phyloP scores from a whole-genome alignment of 2,888 invertebrate species.

The Mayetiola destructor region DNA sequence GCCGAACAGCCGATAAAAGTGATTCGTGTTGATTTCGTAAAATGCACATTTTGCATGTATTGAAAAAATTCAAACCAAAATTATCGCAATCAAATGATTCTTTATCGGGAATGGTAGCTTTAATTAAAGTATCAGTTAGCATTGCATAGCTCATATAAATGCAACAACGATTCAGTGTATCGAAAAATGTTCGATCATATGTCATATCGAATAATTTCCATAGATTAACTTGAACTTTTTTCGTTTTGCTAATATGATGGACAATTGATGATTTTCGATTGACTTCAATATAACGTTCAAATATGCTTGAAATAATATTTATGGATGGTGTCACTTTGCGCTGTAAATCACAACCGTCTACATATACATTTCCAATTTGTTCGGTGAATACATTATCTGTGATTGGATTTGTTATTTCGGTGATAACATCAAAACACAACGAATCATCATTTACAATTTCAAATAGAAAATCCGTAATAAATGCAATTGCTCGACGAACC shows the following conservation, averaged over 20 bases:
- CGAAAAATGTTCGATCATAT: conserved; percentile 28
- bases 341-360: conserved; percentile 38
- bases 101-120: conserved; percentile 5
- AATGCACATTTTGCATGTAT: conserved; percentile 32
- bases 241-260: conserved; percentile 28
- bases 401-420: conserved; percentile 40
- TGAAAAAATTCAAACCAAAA: conserved; percentile 31
- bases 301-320: conserved; percentile 41
- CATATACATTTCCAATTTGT: conserved; percentile 28
- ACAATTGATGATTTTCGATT: conserved; percentile 31
- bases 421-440: conserved; percentile 42
- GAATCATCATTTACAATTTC: conserved; percentile 39
- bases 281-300: conserved; percentile 39
- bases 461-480: conserved; percentile 45
- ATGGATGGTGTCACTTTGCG: conserved; percentile 42
- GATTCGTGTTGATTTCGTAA: conserved; percentile 27
- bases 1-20: conserved; percentile 30
- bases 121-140: background rate
- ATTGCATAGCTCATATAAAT: conserved; percentile 15
- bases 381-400: conserved; percentile 39
- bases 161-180: conserved; percentile 24
- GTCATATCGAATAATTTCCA: conserved; percentile 32
- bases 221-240: conserved; percentile 27
- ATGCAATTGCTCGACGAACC: conserved; percentile 48
- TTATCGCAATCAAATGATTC: conserved; percentile 19